A percentile compares a stretch with the other conserved stretches of the same genome.
These are phyloP conservation scores for Artibeus lituratus DNA, from an alignment of 2,797 vertebrate genomes.

Conservation along the genomic window DNA sequence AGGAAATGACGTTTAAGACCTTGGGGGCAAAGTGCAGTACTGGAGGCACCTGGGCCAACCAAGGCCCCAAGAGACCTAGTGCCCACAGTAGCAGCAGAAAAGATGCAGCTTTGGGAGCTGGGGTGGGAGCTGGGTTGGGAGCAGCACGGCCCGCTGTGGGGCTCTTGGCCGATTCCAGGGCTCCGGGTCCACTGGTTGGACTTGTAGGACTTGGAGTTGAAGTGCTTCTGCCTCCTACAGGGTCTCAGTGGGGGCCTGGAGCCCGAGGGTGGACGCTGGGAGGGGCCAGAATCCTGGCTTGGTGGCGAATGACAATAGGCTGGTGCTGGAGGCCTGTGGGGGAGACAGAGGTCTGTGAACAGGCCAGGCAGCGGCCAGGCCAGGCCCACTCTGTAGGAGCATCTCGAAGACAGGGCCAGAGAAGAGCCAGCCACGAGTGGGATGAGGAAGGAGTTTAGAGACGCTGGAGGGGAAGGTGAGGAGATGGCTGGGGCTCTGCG, in stretches of 20 bases:
- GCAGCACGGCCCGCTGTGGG: not conserved
- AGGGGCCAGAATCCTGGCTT: conserved; percentile 34
- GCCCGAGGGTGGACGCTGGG: conserved; percentile 51
- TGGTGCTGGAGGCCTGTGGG: conserved; percentile 59
- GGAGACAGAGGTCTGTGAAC: conserved; percentile 7
- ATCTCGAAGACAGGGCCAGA: not conserved
- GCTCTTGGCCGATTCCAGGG: not conserved
- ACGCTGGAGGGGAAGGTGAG: not conserved
- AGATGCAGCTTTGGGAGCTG: not conserved
- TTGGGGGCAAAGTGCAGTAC: conserved; percentile 58
- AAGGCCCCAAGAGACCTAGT: not conserved
- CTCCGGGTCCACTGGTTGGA: not conserved
- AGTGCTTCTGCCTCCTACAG: conserved; percentile 47
- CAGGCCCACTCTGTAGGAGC: not conserved
- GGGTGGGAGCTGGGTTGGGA: not conserved
- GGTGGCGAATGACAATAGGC: conserved; percentile 2
- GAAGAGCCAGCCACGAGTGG: not conserved
- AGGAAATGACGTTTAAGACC: conserved; percentile 34
- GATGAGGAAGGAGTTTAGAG: not conserved
- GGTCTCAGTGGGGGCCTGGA: conserved; percentile 66
- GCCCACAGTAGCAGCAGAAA: not conserved
- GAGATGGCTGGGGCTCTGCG: not conserved
- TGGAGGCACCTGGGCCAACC: not conserved
- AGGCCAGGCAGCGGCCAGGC: not conserved
- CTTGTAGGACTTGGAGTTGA: conserved; percentile 36